Evolutionary conservation across 2,797 vertebrate species (phyloP), one percentile per base, ranked within the genome.

Genomic region (Neosilurus mollespiculum): DNA sequence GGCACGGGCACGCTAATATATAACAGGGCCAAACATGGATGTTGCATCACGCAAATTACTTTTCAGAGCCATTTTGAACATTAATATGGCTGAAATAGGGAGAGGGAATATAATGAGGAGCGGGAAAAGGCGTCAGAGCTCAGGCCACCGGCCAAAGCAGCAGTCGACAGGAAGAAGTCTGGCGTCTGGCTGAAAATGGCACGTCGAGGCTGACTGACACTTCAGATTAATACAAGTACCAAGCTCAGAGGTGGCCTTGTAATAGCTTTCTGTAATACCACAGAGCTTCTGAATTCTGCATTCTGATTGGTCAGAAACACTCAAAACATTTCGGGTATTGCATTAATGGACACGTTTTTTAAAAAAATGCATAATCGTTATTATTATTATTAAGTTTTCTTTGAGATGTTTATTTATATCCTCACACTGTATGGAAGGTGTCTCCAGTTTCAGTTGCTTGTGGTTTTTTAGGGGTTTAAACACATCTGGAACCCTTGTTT

Each of bases 31-130:
- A 91, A 92, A 92, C 92, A 93, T 80, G 85, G 87, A 90, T 84
- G 89, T 92, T 91, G 90, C 92, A 92, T 93, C 92, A 91, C 87
- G 90, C 89, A 89, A 87, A 90, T 92, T 89, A 85, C 88, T 89
- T 90, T 90, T 88, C 83, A 71, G 85, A 58, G 87, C 86, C 83
- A 61, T 88, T 89, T 84, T 87, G 62, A 88, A 89, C 81, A 87
- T 89, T 86, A 88, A 89, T 87, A 87, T 61, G 70, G 81, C 43
- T 77, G 83, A 83, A 88, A 90, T 85, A 81, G 83, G 84, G 59
- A 78, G 83, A 82, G 77, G 83, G 61, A 88, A 85, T 71, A 86
- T 67, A 81, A 85, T 9, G 54, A 87, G 84, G 80, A 79, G 66
- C 15, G 66, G 75, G 81, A 62, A 88, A 89, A 86, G 81, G 69